Evolutionary conservation across 92 coral and sea anemone species (phyloP).

Genomic region (Parazoanthus swiftii): DNA sequence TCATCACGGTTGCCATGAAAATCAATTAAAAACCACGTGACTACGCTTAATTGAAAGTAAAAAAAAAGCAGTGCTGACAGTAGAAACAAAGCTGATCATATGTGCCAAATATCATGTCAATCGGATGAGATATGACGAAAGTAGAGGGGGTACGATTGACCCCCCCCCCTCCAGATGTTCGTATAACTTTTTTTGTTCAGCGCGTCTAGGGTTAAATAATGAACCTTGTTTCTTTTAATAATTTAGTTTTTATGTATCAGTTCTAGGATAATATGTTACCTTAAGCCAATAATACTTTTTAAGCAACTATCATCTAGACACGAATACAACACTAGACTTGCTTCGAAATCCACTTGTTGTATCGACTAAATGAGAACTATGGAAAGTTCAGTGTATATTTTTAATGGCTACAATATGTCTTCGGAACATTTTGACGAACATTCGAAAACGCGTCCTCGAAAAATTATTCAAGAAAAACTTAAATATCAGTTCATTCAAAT

Average conservation of each 20-base stretch:
- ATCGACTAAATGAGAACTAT: slow-evolving; percentile 22
- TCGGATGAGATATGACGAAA: too few species aligned
- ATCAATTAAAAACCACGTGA: too few species aligned
- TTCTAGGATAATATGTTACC: slow-evolving; percentile 17
- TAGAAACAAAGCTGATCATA: too few species aligned
- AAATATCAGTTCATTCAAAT: too few species aligned
- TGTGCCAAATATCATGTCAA: too few species aligned
- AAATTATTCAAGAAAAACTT: too few species aligned
- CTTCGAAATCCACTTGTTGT: not conserved
- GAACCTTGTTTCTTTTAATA: slow-evolving; percentile 1
- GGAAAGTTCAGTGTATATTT: not conserved
- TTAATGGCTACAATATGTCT: not conserved
- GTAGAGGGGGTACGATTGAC: too few species aligned
- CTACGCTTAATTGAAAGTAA: too few species aligned
- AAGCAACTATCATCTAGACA: slow-evolving; percentile 16
- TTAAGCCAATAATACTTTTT: slow-evolving; percentile 9
- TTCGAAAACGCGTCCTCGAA: not conserved
- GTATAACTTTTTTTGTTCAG: too few species aligned
- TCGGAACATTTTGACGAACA: not conserved
- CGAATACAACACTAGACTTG: slow-evolving; percentile 30
- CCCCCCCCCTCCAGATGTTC: too few species aligned
- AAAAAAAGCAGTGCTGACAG: too few species aligned
- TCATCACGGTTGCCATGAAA: too few species aligned
- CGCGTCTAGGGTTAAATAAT: not conserved
- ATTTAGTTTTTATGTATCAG: slow-evolving; percentile 29